Evolutionary conservation across 2,888 invertebrate species (phyloP).

Genomic region (Zaprionus bogoriensis): DNA sequence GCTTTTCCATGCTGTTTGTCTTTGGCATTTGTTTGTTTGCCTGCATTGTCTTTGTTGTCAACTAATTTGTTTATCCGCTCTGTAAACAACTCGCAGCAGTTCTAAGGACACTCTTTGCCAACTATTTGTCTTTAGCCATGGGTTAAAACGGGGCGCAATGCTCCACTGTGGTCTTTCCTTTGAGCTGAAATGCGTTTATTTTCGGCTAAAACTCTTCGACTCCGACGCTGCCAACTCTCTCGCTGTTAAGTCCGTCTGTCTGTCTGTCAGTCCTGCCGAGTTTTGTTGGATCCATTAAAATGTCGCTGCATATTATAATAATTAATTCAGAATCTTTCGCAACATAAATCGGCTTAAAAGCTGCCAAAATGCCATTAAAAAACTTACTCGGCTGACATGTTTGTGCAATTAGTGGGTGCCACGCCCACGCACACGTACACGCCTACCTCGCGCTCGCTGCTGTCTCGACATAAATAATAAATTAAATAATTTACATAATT

Average conservation of each 20-base stretch:
- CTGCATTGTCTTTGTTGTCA: constrained; percentile 57
- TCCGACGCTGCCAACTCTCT: background rate
- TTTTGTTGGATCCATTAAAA: constrained; percentile 57
- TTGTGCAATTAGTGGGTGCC: constrained; percentile 48
- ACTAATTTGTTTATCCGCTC: constrained; percentile 69
- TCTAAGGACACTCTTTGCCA: constrained; percentile 21
- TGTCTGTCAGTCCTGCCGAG: background rate
- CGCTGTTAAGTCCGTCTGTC: background rate
- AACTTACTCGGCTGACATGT: constrained; percentile 55
- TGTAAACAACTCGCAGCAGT: constrained; percentile 48
- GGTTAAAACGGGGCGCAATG: constrained; percentile 12
- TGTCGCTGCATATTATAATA: constrained; percentile 63
- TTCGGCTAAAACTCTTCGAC: constrained; percentile 6
- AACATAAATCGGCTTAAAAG: constrained; percentile 70
- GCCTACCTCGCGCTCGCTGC: background rate
- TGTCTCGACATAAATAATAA: constrained; percentile 45
- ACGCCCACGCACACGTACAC: constrained; percentile 18
- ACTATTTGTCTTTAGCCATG: constrained; percentile 24
- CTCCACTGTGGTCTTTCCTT: constrained; percentile 5
- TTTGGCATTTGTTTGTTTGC: constrained; percentile 60
- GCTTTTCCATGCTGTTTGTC: constrained; percentile 48
- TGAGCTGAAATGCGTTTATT: background rate
- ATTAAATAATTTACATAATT: constrained; percentile 64
- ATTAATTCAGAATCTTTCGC: constrained; percentile 57
- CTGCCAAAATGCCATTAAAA: constrained; percentile 65